phyloP scores from a whole-genome alignment of 2,113 vertebrate species.

The Rattus rattus region DNA sequence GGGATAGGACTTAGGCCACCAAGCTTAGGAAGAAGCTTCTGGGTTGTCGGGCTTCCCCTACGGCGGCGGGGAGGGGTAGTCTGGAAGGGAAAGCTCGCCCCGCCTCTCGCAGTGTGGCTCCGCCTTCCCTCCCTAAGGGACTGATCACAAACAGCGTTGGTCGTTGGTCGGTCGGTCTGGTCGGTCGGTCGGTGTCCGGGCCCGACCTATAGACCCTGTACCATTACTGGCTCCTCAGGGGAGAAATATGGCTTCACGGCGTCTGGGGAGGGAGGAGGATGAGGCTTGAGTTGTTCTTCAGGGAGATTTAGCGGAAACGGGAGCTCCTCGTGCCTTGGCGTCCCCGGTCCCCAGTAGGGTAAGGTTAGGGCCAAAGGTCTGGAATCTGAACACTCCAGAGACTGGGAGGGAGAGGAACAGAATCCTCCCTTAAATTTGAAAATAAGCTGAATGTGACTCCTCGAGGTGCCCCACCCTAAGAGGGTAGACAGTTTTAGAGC shows the following conservation, averaged over 20 bases:
- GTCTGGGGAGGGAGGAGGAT: not conserved
- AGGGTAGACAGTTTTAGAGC: not conserved
- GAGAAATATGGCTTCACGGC: not conserved
- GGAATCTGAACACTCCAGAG: not conserved
- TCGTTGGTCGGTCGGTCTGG: no score
- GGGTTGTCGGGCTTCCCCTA: not conserved
- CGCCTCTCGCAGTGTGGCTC: not conserved
- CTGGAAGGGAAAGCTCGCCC: not conserved
- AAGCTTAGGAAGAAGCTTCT: not conserved
- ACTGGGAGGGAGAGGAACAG: not conserved
- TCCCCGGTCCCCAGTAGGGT: not conserved
- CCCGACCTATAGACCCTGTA: accelerated
- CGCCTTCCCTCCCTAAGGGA: not conserved
- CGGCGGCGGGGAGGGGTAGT: no score
- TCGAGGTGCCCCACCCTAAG: not conserved
- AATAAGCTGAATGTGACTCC: not conserved
- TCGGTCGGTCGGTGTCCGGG: not conserved
- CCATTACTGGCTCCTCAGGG: not conserved
- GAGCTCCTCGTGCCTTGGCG: not conserved
- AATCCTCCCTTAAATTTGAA: slow-evolving; percentile 35
- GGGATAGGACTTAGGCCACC: not conserved
- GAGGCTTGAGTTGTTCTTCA: not conserved
- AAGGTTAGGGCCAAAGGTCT: not conserved
- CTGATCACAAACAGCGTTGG: not conserved
- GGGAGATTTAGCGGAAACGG: not conserved